phyloP scores from a whole-genome alignment of 2,888 invertebrate genomes.

The Drosophila tanythrix region DNA sequence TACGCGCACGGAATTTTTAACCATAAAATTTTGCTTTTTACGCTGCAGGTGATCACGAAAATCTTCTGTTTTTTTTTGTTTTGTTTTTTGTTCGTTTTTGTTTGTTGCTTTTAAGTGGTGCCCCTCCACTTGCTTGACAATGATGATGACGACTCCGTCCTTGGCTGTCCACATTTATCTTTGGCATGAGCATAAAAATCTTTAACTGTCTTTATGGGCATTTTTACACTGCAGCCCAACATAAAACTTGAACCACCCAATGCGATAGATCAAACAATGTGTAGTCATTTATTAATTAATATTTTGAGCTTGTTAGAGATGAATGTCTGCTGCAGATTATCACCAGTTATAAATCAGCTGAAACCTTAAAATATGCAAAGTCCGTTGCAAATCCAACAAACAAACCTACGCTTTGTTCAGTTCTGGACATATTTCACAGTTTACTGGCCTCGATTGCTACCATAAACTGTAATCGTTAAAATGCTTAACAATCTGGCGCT shows the following conservation, averaged over 20 bases:
- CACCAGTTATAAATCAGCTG: neutral
- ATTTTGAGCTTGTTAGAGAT: neutral
- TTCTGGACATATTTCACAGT: neutral
- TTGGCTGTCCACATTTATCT: slow-evolving; percentile 55
- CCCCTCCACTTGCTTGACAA: slow-evolving; percentile 22
- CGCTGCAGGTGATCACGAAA: slow-evolving; percentile 70
- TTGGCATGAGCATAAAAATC: slow-evolving; percentile 49
- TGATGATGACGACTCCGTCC: slow-evolving; percentile 20
- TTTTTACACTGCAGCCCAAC: slow-evolving; percentile 51
- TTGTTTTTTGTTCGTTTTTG: neutral
- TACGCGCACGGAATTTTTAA: slow-evolving; percentile 75
- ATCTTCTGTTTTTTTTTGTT: neutral
- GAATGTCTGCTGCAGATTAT: neutral
- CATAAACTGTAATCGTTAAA: neutral
- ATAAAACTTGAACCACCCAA: slow-evolving; percentile 49
- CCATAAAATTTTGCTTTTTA: slow-evolving; percentile 75
- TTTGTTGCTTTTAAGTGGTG: slow-evolving; percentile 42
- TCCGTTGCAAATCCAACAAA: neutral
- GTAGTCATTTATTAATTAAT: slow-evolving; percentile 2
- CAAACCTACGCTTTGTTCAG: neutral
- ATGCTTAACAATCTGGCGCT: neutral
- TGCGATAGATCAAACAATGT: slow-evolving; percentile 19
- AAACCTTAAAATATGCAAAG: neutral
- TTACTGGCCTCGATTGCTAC: neutral
- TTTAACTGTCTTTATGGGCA: slow-evolving; percentile 65